Base-by-base conservation (phyloP, 2,888 invertebrate genomes). In the Apotomis turbidana region DNA sequence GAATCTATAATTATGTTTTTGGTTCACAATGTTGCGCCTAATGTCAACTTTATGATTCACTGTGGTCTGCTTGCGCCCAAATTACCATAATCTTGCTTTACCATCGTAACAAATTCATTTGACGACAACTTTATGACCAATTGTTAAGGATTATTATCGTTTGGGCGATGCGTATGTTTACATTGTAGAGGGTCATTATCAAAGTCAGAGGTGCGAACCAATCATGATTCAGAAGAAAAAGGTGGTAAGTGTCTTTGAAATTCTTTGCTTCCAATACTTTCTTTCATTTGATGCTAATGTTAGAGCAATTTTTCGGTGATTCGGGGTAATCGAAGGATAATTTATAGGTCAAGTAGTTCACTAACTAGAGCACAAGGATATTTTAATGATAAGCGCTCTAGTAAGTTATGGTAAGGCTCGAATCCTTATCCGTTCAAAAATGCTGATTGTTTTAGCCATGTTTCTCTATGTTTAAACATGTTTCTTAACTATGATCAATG, bases 281-380 rank as follows among this genome's bases (percentile, higher is more conserved):
- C 10, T 54, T 41, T 64, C 8, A 15, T 44, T 12, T 38, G 15
- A 8, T 15, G n/a, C 27, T n/a, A 44, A 10, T 15, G 5, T 15
- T 5, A 13, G 41, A 64, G 41, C 51, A 64, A 66, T 70, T 66
- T 5, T 58, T 15, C 12, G 36, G 54, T 54, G 12, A 71, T 71
- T 70, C 54, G 44, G 70, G 70, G 70, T 70, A 70, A 66, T 70
- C 52, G 63, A 54, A 51, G 64, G 64, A 64, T 70, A 64, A 70
- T 58, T 4, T 49, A 12, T 6, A n/a, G 36, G 46, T 10, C 13
- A 15, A 38, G 51, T 44, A 52, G 13, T 10, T 44, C 60, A 27
- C 6, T 8, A 36, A 57, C 62, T 55, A n/a, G 46, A 54, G 13
- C 46, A 55, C 61, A 15, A n/a, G 58, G 49, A 15, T 46, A 15